Conservation (phyloP, 1,140 invertebrate species). For the Hermetia illucens region DNA sequence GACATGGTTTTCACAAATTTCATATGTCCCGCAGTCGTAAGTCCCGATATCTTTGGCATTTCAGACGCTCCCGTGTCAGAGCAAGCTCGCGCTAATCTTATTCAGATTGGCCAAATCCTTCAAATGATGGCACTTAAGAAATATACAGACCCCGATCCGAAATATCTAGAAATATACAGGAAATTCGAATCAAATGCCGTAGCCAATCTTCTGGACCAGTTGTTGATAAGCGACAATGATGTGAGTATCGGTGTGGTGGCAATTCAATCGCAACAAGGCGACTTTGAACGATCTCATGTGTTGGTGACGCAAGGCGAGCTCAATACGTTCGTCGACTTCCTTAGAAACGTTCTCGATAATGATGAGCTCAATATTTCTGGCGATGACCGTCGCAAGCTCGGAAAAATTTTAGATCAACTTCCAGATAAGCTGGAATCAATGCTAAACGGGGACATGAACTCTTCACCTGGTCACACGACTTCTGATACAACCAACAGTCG, state of each 20-base stretch:
- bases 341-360: conserved; percentile 16
- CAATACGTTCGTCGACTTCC: conserved; percentile 42
- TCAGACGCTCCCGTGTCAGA: conserved; percentile 86
- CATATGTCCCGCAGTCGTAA: conserved; percentile 91
- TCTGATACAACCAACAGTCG: conserved; percentile 7
- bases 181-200: conserved; percentile 65
- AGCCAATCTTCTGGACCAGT: conserved; percentile 53
- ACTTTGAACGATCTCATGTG: conserved; percentile 43
- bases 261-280: conserved; percentile 38
- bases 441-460: conserved; percentile 8
- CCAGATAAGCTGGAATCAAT: conserved; percentile 8
- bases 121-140: conserved; percentile 78
- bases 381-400: conserved; percentile 20
- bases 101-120: conserved; percentile 81
- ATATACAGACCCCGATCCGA: conserved; percentile 61
- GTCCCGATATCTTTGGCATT: conserved; percentile 92
- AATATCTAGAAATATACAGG: conserved; percentile 56
- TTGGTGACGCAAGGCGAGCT: conserved; percentile 55
- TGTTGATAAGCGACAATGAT: conserved; percentile 41
- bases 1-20: conserved; percentile 90
- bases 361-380: conserved; percentile 18
- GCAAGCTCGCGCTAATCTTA: conserved; percentile 82
- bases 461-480: not conserved
- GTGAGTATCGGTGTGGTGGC: conserved; percentile 39
- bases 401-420: conserved; percentile 19